Evolutionary conservation across 2,888 invertebrate species (phyloP).

Genomic region (Chamaedrilus cognettii): DNA sequence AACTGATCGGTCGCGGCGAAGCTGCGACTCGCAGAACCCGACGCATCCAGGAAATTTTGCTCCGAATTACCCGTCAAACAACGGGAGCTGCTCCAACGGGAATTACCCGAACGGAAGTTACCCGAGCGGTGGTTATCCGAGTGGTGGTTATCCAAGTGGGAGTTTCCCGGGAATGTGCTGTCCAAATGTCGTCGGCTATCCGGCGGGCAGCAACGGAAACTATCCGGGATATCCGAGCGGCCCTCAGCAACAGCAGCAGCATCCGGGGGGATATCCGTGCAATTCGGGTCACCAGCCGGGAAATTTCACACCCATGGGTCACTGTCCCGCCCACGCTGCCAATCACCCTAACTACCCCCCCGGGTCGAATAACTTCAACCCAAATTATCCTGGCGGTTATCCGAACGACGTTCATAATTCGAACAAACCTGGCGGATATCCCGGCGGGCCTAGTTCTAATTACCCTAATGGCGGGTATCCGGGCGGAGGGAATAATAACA

Average conservation of each 20-base stretch:
- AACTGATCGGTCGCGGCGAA: conserved; percentile 6
- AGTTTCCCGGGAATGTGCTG: background rate
- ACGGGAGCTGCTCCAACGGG: background rate
- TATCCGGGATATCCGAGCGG: background rate
- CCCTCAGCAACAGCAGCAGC: too few relatives aligned
- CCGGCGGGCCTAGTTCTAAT: background rate
- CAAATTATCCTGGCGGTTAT: too few relatives aligned
- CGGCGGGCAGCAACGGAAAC: background rate
- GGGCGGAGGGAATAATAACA: too few relatives aligned
- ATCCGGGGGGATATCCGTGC: background rate
- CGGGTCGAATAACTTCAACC: background rate
- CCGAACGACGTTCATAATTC: too few relatives aligned
- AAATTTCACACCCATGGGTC: background rate
- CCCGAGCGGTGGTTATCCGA: conserved; percentile 2
- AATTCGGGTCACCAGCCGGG: too few relatives aligned
- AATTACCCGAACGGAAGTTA: conserved; percentile 9
- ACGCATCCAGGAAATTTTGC: conserved; percentile 13
- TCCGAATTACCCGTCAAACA: background rate
- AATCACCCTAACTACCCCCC: background rate
- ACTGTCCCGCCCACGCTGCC: background rate
- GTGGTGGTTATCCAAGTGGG: background rate
- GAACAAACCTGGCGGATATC: background rate
- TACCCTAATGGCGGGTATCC: too few relatives aligned
- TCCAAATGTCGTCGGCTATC: too few relatives aligned
- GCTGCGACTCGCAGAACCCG: conserved; percentile 5